Conservation (phyloP, 2,113 vertebrate species). For the Clarias batrachus region DNA sequence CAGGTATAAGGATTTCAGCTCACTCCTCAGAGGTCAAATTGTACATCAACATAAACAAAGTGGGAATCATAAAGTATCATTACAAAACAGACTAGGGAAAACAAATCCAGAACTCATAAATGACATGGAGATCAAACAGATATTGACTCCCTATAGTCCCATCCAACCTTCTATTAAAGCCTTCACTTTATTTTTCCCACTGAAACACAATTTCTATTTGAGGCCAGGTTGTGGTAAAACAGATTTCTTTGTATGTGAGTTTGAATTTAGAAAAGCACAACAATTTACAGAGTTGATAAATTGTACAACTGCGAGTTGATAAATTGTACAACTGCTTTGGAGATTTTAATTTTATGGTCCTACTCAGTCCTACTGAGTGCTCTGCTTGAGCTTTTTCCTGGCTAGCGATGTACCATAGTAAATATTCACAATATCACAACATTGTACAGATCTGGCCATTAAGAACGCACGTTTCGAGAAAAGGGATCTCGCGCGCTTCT, state of each 20-base stretch:
- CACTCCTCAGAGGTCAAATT: conserved; percentile 65
- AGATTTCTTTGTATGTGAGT: conserved; percentile 62
- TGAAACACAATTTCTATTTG: conserved; percentile 64
- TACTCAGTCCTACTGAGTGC: not conserved
- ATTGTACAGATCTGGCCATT: too few species aligned
- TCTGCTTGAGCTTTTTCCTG: conserved; percentile 52
- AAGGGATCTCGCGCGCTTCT: too few species aligned
- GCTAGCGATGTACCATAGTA: conserved; percentile 64
- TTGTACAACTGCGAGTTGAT: conserved; percentile 48
- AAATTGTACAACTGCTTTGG: conserved; percentile 51
- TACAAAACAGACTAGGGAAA: conserved; percentile 75
- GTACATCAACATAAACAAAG: conserved; percentile 75
- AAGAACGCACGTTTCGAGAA: too few species aligned
- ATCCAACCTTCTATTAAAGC: conserved; percentile 43
- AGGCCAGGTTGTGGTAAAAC: conserved; percentile 65
- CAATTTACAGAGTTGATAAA: conserved; percentile 55
- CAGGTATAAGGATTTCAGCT: conserved; percentile 74
- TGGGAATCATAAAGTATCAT: conserved; percentile 71
- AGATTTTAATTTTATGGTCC: conserved; percentile 55
- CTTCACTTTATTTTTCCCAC: conserved; percentile 50
- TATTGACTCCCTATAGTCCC: conserved; percentile 65
- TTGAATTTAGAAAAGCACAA: conserved; percentile 59
- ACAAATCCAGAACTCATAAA: conserved; percentile 64
- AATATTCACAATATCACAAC: conserved; percentile 65
- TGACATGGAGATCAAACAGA: conserved; percentile 70